Evolutionary conservation across 2,888 invertebrate genomes (phyloP).

Genomic region (Hylaea fasciaria): DNA sequence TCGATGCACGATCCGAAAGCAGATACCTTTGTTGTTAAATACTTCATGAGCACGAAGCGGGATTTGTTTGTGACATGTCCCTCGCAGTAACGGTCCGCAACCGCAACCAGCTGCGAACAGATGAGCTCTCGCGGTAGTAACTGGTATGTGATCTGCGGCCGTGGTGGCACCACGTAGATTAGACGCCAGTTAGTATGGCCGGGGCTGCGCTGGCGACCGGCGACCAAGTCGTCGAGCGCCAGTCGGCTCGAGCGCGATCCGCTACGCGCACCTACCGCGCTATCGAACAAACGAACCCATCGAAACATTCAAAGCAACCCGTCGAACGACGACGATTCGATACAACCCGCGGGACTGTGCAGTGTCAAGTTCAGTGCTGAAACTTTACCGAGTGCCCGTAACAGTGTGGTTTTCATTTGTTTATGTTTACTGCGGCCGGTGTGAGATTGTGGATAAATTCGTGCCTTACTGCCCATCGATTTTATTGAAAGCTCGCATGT

Average conservation of each 20-base stretch:
- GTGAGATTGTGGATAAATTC: slow-evolving; percentile 51
- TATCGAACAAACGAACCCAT: slow-evolving; percentile 57
- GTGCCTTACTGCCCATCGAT: slow-evolving; percentile 49
- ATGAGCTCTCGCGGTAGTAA: slow-evolving; percentile 52
- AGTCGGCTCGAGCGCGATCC: slow-evolving; percentile 75
- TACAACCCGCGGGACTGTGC: slow-evolving; percentile 57
- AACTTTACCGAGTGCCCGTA: slow-evolving; percentile 37
- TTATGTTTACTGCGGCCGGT: slow-evolving; percentile 61
- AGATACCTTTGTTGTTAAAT: slow-evolving; percentile 51
- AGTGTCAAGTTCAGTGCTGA: slow-evolving; percentile 66
- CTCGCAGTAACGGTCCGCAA: slow-evolving; percentile 33
- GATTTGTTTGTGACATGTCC: slow-evolving; percentile 61
- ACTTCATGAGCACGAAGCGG: slow-evolving; percentile 57
- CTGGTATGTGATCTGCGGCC: neutral
- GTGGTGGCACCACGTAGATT: slow-evolving; percentile 29
- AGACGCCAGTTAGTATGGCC: slow-evolving; percentile 34
- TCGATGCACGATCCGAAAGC: slow-evolving; percentile 46
- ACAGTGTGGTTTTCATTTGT: slow-evolving; percentile 37
- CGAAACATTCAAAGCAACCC: slow-evolving; percentile 67
- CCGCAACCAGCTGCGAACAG: slow-evolving; percentile 67
- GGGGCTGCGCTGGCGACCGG: slow-evolving; percentile 22
- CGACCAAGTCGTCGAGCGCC: slow-evolving; percentile 43
- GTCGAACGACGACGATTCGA: slow-evolving; percentile 56
- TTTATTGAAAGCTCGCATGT: slow-evolving; percentile 50
- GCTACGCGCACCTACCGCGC: slow-evolving; percentile 73